Base-by-base conservation (phyloP, 2,888 invertebrate genomes). In the Ormia ochracea region DNA sequence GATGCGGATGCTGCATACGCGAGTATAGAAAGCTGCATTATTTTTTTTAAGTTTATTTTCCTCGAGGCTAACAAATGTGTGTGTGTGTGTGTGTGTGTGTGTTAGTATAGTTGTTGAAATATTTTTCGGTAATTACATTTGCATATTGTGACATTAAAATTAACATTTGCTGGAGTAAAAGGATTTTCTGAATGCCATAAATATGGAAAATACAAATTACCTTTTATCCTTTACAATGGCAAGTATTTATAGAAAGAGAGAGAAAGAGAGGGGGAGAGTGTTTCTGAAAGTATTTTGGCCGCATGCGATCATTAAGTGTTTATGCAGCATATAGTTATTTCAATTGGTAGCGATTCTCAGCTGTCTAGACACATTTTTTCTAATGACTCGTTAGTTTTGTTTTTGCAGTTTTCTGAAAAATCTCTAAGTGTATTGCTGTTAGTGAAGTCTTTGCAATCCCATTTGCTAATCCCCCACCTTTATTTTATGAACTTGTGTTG, bases 71-170 rank as follows among this genome's bases (percentile, higher is more conserved):
- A 4, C 26, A 52, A 52, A 14, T 28, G 19, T 7, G 9, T 33
- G 50, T 1, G 4, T 45, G 21, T 45, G 10, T 45, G 9, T 26
- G 45, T 10, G 17, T 26, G 28, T 23, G 19, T 17, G 9, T 43
- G 33, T 19, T 54, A 5, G 14, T 36, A 9, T 38, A 41, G 31
- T 41, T 58, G 59, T 65, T 69, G 45, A 48, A 65, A 54, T 36
- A 28, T 72, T 80, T 68, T 68, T 36, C 45, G 54, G 45, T 72
- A 72, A 75, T 75, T 70, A 56, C 69, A 76, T 80, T 80, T 76
- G 79, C 79, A 80, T 80, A 80, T 75, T 61, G 48, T 56, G n/a
- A n/a, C n/a, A n/a, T n/a, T n/a, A 10, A 66, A 76, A 72, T 74
- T 70, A 69, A 58, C 69, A 74, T 79, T 74, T 78, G 63, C 26